Evolutionary conservation across 2,113 vertebrate species (phyloP), one percentile per base, ranked within the genome.

Genomic region (Puntigrus tetrazona): DNA sequence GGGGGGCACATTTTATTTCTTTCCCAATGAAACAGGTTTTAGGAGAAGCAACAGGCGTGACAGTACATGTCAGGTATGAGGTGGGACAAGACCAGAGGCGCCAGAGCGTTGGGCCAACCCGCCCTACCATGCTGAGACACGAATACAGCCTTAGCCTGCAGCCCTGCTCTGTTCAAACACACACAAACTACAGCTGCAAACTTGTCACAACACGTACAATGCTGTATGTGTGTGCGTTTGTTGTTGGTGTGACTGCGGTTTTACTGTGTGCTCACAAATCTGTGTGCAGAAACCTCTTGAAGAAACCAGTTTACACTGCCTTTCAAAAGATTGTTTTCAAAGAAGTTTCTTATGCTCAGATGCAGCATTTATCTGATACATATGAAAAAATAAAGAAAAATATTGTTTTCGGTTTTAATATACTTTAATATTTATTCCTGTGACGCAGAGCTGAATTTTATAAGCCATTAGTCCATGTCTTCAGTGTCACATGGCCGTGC

Each of bases 21-120:
- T 90, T 92, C 90, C 90, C 90, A 95, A 95, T 95, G 95, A 94
- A 96, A 95, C 92, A 90, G 94, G 72, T 94, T 94, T 94, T 73
- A 78, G 90, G 94, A 95, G 94, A 95, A 90, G 93, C 88, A 92
- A 43, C 69, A 91, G 96, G 95, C 98, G 94, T 96, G 98, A 97
- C 94, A 90, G 92, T 96, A 97, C 98, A 94, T 97, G 97, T 94
- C 94, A 96, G 95, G 96, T 95, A 97, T 98, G 97, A 96, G 85
- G 91, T 91, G 92, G 96, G 96, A 97, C 98, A 98, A 97, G 98
- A 98, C 97, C 96, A 96, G 97, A 98, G 97, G 97, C 97, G 97
- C 98, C 97, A 95, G 91, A 79, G 92, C 91, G 85, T 88, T 92
- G 92, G 96, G 96, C 95, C 95, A 95, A 95, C 95, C 95, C 95